Base-by-base conservation (phyloP, 2,888 invertebrate species). In the Aromia moschata region DNA sequence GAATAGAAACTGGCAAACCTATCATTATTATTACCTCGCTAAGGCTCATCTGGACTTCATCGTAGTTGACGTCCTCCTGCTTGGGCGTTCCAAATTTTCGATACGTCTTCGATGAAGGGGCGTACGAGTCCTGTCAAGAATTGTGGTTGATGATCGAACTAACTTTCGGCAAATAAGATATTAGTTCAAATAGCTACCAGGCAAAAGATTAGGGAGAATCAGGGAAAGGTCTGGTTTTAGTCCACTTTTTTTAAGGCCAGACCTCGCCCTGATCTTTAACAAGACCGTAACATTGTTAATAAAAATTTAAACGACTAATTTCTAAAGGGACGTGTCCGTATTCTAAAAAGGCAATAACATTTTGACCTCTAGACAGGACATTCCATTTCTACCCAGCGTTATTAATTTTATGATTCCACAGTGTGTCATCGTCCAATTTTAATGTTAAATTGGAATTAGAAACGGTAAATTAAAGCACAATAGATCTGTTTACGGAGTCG, bases 1-100 rank as follows among this genome's bases (percentile, higher is more conserved):
- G n/a, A n/a, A n/a, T n/a, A n/a, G n/a, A n/a, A n/a, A n/a, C n/a
- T n/a, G n/a, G n/a, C n/a, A n/a, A n/a, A n/a, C n/a, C n/a, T n/a
- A n/a, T n/a, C 3, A 25, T 12, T 14, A 31, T 54, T 14, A 73
- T 80, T 82, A 83, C 83, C 83, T 83, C 90, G 83, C 90, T 91
- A 84, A 90, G 84, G 71, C 91, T 90, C 90, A 91, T 91, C 78
- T 89, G 89, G 63, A 90, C 89, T 69, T 88, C 87, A 70, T 90
- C 90, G 74, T 90, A 90, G 80, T 90, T 90, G 59, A 85, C 87
- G 76, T 89, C 72, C 38, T 70, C 64, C n/a, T 44, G 85, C 25
- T 16, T 41, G 84, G 56, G n/a, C n/a, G 52, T 83, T 49, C 82
- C 82, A 63, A 60, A 53, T 58, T 68, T 70, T 45, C 63, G 65